Evolutionary conservation across 1,140 invertebrate genomes (phyloP).

Genomic region (Papilio aristodemus): DNA sequence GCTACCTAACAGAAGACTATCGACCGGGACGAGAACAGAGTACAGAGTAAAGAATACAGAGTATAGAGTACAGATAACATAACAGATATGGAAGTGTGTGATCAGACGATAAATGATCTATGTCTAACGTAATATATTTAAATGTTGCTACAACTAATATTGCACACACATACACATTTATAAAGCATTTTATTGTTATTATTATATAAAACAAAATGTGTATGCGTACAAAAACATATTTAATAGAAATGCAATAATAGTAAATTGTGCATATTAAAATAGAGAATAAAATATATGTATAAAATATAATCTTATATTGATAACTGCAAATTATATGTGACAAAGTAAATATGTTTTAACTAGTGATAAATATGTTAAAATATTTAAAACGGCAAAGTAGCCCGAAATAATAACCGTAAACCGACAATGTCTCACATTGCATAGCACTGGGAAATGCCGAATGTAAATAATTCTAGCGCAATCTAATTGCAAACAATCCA

Average conservation of each 20-base stretch:
- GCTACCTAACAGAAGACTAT: constrained; percentile 70
- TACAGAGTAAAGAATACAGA: constrained; percentile 60
- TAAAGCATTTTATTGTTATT: constrained; percentile 57
- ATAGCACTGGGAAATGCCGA: constrained; percentile 51
- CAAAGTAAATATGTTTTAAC: constrained; percentile 60
- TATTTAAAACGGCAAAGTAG: constrained; percentile 47
- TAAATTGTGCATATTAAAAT: constrained; percentile 77
- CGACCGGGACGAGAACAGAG: constrained; percentile 55
- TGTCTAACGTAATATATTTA: constrained; percentile 64
- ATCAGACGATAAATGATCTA: constrained; percentile 47
- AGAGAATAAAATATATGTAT: constrained; percentile 76
- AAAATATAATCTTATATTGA: constrained; percentile 75
- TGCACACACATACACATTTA: constrained; percentile 80
- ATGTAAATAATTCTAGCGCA: constrained; percentile 69
- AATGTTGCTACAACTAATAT: constrained; percentile 76
- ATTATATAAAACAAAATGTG: constrained; percentile 65
- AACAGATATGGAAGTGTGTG: constrained; percentile 68
- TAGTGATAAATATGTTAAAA: constrained; percentile 55
- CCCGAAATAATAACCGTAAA: constrained; percentile 49
- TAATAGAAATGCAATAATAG: constrained; percentile 72
- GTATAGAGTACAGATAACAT: constrained; percentile 63
- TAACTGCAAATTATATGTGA: constrained; percentile 75
- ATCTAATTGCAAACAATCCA: constrained; percentile 70
- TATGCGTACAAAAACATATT: constrained; percentile 75
- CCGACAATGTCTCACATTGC: constrained; percentile 75